Base-by-base conservation (phyloP, 2,797 vertebrate genomes). In the Periparus ater region DNA sequence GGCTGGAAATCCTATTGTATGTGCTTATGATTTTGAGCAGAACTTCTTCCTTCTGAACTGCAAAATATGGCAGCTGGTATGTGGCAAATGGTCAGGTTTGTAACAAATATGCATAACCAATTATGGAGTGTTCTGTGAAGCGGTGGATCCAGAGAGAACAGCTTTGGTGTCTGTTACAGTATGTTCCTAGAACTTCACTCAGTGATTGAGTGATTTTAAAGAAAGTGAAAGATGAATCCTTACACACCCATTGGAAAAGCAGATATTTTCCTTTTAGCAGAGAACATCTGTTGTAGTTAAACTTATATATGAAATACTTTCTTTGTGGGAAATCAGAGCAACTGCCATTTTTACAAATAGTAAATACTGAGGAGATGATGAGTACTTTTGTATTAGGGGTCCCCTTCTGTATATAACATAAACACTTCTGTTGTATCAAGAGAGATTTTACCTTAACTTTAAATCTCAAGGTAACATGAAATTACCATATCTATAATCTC, bases 251-350 rank as follows among this genome's bases (percentile, higher is more conserved):
- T 71, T 91, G 87, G 57, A 91, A 87, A 85, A 96, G 17, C 67
- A 95, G 61, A 84, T 89, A 51, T 88, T 91, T 83, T 95, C 76
- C 73, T 89, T 80, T 93, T 57, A 80, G 60, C 25, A 45, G 50
- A 88, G 85, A 93, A 92, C 93, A 92, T 95, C 91, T 84, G 76
- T 86, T 91, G 80, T 76, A 96, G 71, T 78, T 83, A 81, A 74
- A 70, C 36, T 74, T 91, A 63, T 17, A 78, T 65, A 67, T 60
- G 1, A 82, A 88, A 27, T 54, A 51, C 20, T 60, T 68, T 72
- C 66, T 85, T 91, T 74, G 81, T 70, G 53, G 62, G 68, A 95
- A 85, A 48, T 80, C 22, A 19, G 65, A 79, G 38, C 34, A 89
- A 51, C 50, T 80, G 21, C 26, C 58, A 4, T 50, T 93, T 91